Evolutionary conservation across 2,797 vertebrate species (phyloP).

Genomic region (Sebastes matsubarae): DNA sequence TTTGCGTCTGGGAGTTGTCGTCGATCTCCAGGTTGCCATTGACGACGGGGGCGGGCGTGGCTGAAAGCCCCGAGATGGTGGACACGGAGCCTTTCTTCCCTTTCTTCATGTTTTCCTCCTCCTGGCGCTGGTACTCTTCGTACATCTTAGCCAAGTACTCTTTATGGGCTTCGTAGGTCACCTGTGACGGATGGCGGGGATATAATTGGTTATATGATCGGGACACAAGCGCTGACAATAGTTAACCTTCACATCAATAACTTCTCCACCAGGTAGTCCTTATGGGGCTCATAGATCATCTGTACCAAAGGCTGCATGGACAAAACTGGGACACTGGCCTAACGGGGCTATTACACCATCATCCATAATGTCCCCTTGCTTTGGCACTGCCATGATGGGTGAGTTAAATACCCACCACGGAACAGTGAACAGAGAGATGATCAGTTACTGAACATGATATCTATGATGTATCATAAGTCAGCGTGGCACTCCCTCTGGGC

Average conservation of each 20-base stretch:
- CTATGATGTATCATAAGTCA: constrained; percentile 82
- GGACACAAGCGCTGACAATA: constrained; percentile 20
- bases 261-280: not conserved
- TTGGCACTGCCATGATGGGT: not conserved
- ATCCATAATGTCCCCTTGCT: constrained; percentile 25
- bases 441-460: not conserved
- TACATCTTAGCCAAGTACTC: constrained; percentile 99
- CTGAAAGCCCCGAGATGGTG: constrained; percentile 97
- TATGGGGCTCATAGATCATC: constrained; percentile 33
- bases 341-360: constrained; percentile 17
- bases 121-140: constrained; percentile 99
- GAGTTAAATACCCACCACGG: not conserved
- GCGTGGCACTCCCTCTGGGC: constrained; percentile 88
- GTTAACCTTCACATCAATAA: constrained; percentile 40
- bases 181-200: constrained; percentile 76
- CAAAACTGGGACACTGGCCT: constrained; percentile 44
- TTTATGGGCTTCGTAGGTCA: constrained; percentile 98
- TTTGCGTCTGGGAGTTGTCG: constrained; percentile 96
- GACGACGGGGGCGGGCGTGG: constrained; percentile 88
- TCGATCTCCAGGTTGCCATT: constrained; percentile 97
- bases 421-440: not conserved
- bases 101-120: constrained; percentile 99
- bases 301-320: not conserved
- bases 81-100: constrained; percentile 98
- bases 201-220: constrained; percentile 22